Percentiles rank a stretch among this genome's conserved stretches.
Conservation (phyloP, 2,113 vertebrate genomes). For the Todiramphus chloris region DNA sequence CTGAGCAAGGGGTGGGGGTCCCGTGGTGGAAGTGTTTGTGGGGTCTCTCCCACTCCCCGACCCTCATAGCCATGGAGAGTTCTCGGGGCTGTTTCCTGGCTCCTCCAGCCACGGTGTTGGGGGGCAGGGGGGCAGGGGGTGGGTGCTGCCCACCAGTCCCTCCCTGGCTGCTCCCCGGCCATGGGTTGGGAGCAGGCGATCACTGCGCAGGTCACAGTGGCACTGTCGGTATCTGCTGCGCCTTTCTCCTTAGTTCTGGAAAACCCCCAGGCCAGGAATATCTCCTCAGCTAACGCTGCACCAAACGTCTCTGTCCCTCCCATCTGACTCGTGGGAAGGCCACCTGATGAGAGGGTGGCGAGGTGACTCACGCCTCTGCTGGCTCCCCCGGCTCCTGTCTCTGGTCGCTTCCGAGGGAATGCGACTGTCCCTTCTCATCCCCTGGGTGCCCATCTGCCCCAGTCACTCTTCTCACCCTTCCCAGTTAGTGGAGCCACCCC, state of each 20-base stretch:
- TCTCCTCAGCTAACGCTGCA: background rate
- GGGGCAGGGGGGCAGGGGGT: background rate
- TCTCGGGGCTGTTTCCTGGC: too few species aligned
- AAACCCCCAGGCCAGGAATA: background rate
- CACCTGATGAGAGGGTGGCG: background rate
- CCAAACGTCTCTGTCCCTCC: background rate
- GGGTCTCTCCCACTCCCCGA: background rate
- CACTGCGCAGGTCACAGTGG: fast-evolving
- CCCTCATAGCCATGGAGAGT: background rate
- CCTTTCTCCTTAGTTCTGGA: background rate
- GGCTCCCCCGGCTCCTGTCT: background rate
- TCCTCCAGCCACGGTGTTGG: background rate
- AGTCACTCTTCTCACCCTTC: background rate
- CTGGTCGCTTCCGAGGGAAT: fast-evolving
- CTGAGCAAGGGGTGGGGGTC: background rate
- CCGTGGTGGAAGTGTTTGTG: fast-evolving
- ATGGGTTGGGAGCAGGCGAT: background rate
- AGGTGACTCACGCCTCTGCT: background rate
- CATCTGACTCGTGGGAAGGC: background rate
- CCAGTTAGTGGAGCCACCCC: background rate
- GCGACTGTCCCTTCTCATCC: background rate
- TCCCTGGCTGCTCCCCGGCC: background rate
- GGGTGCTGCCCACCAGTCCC: background rate
- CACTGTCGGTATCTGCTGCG: background rate
- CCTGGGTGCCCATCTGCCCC: background rate